phyloP scores from a whole-genome alignment of 2,113 vertebrate species.

The Fulica atra region DNA sequence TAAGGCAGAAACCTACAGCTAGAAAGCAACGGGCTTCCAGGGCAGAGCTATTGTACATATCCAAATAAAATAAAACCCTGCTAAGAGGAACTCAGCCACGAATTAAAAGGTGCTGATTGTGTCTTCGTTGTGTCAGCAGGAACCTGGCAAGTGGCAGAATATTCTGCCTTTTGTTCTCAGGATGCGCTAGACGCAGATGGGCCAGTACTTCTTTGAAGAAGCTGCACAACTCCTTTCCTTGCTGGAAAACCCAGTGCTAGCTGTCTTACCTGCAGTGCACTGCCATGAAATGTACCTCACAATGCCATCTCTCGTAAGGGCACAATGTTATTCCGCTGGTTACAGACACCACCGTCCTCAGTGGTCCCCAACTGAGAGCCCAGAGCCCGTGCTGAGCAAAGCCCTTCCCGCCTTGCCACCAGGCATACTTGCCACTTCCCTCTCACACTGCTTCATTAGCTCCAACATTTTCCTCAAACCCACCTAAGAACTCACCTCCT shows the following conservation, averaged over 20 bases:
- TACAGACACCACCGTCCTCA: no score
- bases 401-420: neutral
- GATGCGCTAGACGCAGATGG: neutral
- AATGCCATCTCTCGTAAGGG: neutral
- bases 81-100: neutral
- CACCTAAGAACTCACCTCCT: neutral
- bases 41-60: neutral
- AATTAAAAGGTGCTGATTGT: neutral
- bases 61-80: neutral
- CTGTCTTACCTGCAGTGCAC: neutral
- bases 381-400: neutral
- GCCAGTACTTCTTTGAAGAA: neutral
- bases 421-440: neutral
- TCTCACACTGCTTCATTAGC: neutral
- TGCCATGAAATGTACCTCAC: neutral
- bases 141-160: neutral
- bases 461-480: neutral
- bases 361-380: accelerated
- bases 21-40: neutral
- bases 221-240: neutral
- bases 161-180: neutral
- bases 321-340: neutral
- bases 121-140: neutral
- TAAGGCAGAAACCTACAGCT: neutral
- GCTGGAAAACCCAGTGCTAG: neutral